These are phyloP conservation scores for Amblyraja radiata DNA, from an alignment of 2,797 vertebrate genomes.

Conservation along the genomic window DNA sequence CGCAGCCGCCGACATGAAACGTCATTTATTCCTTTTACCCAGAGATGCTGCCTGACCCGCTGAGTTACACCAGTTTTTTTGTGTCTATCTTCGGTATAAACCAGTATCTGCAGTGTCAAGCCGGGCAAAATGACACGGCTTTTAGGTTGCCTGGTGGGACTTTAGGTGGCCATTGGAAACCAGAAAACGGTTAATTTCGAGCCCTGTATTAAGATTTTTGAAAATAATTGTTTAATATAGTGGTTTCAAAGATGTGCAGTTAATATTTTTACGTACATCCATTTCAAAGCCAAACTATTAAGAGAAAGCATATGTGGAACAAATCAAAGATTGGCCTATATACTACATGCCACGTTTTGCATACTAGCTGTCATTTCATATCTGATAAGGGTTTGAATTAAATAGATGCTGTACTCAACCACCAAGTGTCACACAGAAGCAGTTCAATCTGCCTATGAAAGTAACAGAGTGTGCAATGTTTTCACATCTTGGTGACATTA, in stretches of 20 bases:
- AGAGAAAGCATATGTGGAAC: slow-evolving; percentile 83
- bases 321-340: slow-evolving; percentile 65
- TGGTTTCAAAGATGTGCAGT: slow-evolving; percentile 15
- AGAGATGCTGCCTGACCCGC: too few relatives aligned
- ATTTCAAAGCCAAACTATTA: not conserved
- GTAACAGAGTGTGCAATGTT: not conserved
- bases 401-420: not conserved
- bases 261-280: slow-evolving; percentile 33
- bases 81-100: too few relatives aligned
- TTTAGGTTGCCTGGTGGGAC: too few relatives aligned
- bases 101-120: too few relatives aligned
- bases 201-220: not conserved
- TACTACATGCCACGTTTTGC: slow-evolving; percentile 81
- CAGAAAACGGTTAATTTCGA: too few relatives aligned
- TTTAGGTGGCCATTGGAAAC: too few relatives aligned
- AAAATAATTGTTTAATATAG: not conserved
- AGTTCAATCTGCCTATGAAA: not conserved
- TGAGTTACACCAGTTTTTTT: too few relatives aligned
- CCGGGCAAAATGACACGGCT: too few relatives aligned
- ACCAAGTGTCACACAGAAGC: not conserved
- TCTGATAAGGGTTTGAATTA: not conserved
- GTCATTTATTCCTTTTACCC: too few relatives aligned
- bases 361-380: slow-evolving; percentile 49
- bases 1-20: too few relatives aligned
- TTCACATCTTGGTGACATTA: not conserved